Evolutionary conservation across 2,113 vertebrate species (phyloP).

Genomic region (Rhizomys pruinosus): DNA sequence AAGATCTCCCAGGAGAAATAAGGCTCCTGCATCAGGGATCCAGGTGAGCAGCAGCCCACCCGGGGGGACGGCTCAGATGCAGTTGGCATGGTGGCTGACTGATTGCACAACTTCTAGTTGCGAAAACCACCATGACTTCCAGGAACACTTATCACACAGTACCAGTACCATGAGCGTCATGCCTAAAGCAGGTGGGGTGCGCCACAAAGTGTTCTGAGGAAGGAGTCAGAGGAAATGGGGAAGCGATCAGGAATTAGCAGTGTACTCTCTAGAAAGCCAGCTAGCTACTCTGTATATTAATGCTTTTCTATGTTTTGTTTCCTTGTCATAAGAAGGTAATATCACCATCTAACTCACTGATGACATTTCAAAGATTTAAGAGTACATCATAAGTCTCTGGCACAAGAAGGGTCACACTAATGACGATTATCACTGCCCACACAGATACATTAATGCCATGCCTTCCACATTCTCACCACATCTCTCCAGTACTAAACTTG

Average conservation of each 20-base stretch:
- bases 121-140: neutral
- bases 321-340: constrained; percentile 26
- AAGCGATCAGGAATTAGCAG: neutral
- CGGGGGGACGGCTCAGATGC: neutral
- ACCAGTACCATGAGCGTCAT: neutral
- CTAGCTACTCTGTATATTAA: neutral
- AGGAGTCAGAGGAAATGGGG: neutral
- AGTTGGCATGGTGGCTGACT: neutral
- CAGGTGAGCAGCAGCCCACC: neutral
- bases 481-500: neutral
- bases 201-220: neutral
- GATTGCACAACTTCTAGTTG: neutral
- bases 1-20: too few species aligned
- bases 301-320: neutral
- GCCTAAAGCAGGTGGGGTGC: neutral
- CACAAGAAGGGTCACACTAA: neutral
- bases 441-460: neutral
- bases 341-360: neutral
- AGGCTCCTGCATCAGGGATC: neutral
- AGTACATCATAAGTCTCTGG: neutral
- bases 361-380: neutral
- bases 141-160: neutral
- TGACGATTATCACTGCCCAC: neutral
- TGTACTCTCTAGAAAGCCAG: neutral
- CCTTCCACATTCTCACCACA: neutral